Base-by-base conservation (phyloP, 92 coral and sea anemone genomes). In the Metridium senile region DNA sequence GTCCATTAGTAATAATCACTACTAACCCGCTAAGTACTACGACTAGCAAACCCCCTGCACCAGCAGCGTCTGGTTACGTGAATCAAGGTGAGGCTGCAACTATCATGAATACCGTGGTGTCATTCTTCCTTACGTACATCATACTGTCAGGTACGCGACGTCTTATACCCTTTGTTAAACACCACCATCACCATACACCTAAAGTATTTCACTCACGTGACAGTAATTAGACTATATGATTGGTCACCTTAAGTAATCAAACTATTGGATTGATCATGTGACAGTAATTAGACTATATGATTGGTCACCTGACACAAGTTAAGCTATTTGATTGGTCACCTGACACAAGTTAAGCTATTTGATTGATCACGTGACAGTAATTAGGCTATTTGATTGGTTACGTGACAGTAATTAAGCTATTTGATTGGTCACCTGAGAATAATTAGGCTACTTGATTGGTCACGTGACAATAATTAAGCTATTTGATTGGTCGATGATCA, bases 81-180 rank as follows among this genome's bases (percentile, higher is more conserved):
- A 69, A 70, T 32, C 70, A 78, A 88, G 92, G 92, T 88, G 86
- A 83, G 92, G 58, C 19, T 81, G 46, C 75, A 68, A n/a, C n/a
- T n/a, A 52, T 46, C 65, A 21, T 83, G 66, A 74, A 62, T 84
- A 67, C 82, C 71, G 78, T 88, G 76, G 74, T 78, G 62, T 79
- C 86, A 28, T 77, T 83, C 74, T 83, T 59, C 82, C 74, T 79
- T 79, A 64, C 79, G 33, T 83, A 79, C 92, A 63, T 74, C 88
- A 68, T 83, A 56, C 71, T 88, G 1, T 43, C 81, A 88, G 92
- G 92, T 88, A 88, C 68, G 92, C 85, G 53, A 63, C 77, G 9
- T 52, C 51, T 68, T 52, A 69, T n/a, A n/a, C n/a, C 78, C 85
- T 13, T 61, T 68, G 51, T 62, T 66, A 74, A 72, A 58, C 26